Percentiles rank a stretch among this genome's conserved stretches.
Evolutionary conservation across 1,140 invertebrate species (phyloP).

Genomic region (Streblospio benedicti): DNA sequence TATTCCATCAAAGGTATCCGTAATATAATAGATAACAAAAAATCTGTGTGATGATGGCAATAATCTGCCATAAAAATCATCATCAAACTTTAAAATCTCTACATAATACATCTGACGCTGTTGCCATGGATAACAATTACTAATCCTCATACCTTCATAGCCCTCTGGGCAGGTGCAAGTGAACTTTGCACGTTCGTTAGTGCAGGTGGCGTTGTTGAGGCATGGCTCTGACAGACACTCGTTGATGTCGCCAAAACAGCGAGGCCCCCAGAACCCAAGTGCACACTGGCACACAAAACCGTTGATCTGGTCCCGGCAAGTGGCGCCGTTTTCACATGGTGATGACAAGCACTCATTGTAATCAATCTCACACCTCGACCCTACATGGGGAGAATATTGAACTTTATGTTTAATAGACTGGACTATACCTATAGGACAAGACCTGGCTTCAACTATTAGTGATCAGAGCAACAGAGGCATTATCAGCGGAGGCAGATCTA

Average conservation of each 20-base stretch:
- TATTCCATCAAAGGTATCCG: too few species aligned
- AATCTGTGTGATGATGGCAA: too few species aligned
- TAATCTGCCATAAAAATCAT: too few species aligned
- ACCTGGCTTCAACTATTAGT: too few species aligned
- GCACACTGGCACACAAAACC: constrained; percentile 75
- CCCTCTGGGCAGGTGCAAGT: constrained; percentile 82
- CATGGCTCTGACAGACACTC: background rate
- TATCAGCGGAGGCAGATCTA: too few species aligned
- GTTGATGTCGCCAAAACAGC: constrained; percentile 53
- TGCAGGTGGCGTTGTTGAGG: constrained; percentile 21
- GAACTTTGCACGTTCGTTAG: constrained; percentile 82
- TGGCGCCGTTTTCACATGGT: constrained; percentile 86
- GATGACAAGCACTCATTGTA: constrained; percentile 75
- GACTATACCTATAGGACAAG: too few species aligned
- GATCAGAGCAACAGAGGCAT: too few species aligned
- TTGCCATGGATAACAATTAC: too few species aligned
- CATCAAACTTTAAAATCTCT: too few species aligned
- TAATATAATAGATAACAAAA: too few species aligned
- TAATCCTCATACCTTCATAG: constrained; percentile 77
- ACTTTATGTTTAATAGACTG: too few species aligned
- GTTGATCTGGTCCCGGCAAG: constrained; percentile 84
- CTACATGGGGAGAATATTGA: constrained; percentile 51
- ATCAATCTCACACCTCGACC: constrained; percentile 91
- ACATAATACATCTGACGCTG: too few species aligned
- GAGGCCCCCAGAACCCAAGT: constrained; percentile 82